These are phyloP conservation scores for Rhyacophila brunnea DNA, from an alignment of 1,140 invertebrate species.

Conservation along the genomic window DNA sequence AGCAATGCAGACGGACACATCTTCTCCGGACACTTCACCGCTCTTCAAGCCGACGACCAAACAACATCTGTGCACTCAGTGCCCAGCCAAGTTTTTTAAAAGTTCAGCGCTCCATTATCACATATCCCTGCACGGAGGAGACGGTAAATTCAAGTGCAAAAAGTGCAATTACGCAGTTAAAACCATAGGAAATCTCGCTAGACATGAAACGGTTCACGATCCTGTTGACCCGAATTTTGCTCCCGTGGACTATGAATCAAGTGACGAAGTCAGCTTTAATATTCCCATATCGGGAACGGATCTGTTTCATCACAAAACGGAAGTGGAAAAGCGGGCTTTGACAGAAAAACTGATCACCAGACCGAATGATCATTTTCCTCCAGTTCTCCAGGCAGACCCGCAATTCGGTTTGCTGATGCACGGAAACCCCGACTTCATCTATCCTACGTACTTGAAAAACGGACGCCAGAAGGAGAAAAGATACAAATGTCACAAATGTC, in stretches of 20 bases:
- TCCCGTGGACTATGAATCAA: slow-evolving; percentile 48
- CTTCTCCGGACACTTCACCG: background rate
- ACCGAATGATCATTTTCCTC: slow-evolving; percentile 52
- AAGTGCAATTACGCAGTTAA: slow-evolving; percentile 82
- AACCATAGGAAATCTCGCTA: slow-evolving; percentile 72
- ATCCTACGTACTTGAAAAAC: slow-evolving; percentile 73
- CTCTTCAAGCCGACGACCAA: slow-evolving; percentile 37
- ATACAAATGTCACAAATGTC: slow-evolving; percentile 83
- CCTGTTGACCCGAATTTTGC: background rate
- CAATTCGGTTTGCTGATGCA: slow-evolving; percentile 67
- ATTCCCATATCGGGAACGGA: slow-evolving; percentile 64
- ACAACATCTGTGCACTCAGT: slow-evolving; percentile 59
- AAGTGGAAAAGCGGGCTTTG: slow-evolving; percentile 55
- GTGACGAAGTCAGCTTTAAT: slow-evolving; percentile 48
- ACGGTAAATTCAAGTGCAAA: slow-evolving; percentile 71
- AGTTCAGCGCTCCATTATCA: slow-evolving; percentile 71
- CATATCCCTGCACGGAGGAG: slow-evolving; percentile 66
- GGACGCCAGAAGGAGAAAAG: slow-evolving; percentile 73
- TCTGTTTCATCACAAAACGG: slow-evolving; percentile 60
- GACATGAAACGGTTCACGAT: slow-evolving; percentile 61
- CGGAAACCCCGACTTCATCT: slow-evolving; percentile 75
- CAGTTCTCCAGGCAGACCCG: slow-evolving; percentile 57
- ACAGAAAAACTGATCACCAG: slow-evolving; percentile 50
- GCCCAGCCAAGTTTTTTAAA: slow-evolving; percentile 70
- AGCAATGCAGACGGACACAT: slow-evolving; percentile 5